A percentile compares a stretch with the other conserved stretches of the same genome.
Evolutionary conservation across 2,113 vertebrate species (phyloP).

Genomic region (Bothrops jararaca): DNA sequence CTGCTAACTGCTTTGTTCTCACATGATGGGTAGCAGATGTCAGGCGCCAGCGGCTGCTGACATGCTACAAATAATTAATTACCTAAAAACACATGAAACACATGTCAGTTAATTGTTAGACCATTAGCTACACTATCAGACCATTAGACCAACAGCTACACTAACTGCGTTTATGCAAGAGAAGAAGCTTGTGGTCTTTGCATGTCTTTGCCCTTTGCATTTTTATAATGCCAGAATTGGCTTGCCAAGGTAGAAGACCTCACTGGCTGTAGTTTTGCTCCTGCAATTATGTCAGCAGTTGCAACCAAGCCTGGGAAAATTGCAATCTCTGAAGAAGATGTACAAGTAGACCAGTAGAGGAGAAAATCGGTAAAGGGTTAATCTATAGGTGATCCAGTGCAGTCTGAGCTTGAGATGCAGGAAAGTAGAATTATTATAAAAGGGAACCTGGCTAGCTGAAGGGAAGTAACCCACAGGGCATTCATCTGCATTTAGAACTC

Average conservation of each 20-base stretch:
- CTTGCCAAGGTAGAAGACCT: not conserved
- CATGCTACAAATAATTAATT: conserved; percentile 52
- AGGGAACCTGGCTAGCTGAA: not conserved
- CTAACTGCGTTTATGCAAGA: not conserved
- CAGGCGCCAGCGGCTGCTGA: conserved; percentile 51
- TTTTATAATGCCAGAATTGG: not conserved
- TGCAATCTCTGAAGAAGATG: not conserved
- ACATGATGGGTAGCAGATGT: conserved; percentile 54
- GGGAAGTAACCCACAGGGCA: not conserved
- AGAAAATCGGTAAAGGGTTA: not conserved
- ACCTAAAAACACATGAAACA: conserved; percentile 45
- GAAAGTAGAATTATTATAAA: not conserved
- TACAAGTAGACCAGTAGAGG: not conserved
- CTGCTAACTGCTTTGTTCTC: not conserved
- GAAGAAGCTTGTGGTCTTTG: not conserved
- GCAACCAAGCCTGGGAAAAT: not conserved
- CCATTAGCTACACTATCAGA: conserved; percentile 16
- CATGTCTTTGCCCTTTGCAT: not conserved
- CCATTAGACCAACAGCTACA: not conserved
- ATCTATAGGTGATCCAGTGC: not conserved
- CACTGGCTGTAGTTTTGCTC: not conserved
- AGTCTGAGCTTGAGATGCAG: not conserved
- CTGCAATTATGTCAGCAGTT: not conserved
- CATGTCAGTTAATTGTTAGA: conserved; percentile 31
- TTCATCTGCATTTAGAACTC: not conserved